Conservation (phyloP, 2,888 invertebrate genomes). For the Halictus quadricinctus region DNA sequence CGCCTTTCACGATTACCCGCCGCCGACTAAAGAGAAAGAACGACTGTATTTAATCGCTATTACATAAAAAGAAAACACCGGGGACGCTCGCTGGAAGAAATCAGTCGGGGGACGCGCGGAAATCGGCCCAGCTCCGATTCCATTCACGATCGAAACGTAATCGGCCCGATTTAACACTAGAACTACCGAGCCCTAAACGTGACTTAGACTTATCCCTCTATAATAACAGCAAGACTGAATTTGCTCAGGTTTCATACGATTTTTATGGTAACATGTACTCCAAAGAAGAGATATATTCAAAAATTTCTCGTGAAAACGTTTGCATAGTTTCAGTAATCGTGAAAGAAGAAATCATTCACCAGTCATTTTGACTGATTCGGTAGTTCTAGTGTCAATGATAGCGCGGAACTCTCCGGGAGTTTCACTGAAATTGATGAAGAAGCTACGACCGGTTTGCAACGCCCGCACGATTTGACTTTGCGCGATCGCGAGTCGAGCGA, state of each 20-base stretch:
- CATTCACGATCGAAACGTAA: not conserved
- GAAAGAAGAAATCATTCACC: too few species aligned
- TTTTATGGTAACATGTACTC: too few species aligned
- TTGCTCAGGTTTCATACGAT: too few species aligned
- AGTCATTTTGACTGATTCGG: too few species aligned
- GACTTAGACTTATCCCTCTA: too few species aligned
- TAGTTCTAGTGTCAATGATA: not conserved
- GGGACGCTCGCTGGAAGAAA: not conserved
- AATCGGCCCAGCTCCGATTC: not conserved
- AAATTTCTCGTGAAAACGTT: too few species aligned
- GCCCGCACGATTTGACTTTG: not conserved
- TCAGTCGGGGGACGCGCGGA: not conserved
- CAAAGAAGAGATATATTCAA: too few species aligned
- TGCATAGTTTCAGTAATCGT: too few species aligned
- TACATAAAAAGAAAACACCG: not conserved
- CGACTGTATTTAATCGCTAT: slow-evolving; percentile 18
- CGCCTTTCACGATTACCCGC: slow-evolving; percentile 51
- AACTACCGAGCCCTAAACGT: too few species aligned
- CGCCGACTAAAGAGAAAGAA: slow-evolving; percentile 10
- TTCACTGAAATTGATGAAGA: not conserved
- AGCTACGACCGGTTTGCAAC: not conserved
- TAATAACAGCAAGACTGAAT: too few species aligned
- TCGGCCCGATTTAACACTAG: not conserved
- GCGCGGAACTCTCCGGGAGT: not conserved
- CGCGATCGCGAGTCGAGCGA: not conserved